These are phyloP conservation scores for Dufourea novaeangliae DNA, from an alignment of 1,140 invertebrate genomes.

Conservation along the genomic window DNA sequence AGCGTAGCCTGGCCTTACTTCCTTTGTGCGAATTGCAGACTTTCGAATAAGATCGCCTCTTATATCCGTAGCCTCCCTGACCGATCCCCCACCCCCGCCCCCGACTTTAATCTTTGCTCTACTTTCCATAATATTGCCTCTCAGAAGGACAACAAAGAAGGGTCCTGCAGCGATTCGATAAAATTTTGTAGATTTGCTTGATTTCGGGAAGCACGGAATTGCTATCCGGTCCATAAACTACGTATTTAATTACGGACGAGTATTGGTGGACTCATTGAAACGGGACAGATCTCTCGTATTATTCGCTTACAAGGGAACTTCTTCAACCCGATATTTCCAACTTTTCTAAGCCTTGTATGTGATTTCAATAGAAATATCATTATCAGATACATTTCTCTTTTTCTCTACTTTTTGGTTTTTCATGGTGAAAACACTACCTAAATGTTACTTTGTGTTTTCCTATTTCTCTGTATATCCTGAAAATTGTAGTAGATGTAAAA, in stretches of 20 bases:
- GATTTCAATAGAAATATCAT: too few species aligned
- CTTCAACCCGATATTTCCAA: too few species aligned
- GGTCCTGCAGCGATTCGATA: conserved; percentile 13
- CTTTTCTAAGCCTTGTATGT: too few species aligned
- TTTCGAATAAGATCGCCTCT: conserved; percentile 32
- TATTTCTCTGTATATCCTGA: too few species aligned
- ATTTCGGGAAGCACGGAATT: neutral
- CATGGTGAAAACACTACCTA: too few species aligned
- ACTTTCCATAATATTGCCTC: conserved; percentile 46
- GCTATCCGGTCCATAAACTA: conserved; percentile 3
- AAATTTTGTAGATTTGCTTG: conserved; percentile 13
- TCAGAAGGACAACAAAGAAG: conserved; percentile 5
- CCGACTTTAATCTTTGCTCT: conserved; percentile 41
- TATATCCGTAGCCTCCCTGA: neutral
- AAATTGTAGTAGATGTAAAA: too few species aligned
- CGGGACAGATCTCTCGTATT: neutral
- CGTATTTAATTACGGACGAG: conserved; percentile 7
- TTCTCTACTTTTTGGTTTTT: too few species aligned
- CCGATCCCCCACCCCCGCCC: too few species aligned
- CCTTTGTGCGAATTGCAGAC: conserved; percentile 23
- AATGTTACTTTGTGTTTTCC: too few species aligned
- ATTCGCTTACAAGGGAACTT: too few species aligned
- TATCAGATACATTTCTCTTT: too few species aligned
- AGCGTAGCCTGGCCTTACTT: neutral
- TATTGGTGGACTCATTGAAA: too few species aligned